Evolutionary conservation across 2,888 invertebrate species (phyloP), one percentile per base, ranked within the genome.

Genomic region (Metalampra italica): DNA sequence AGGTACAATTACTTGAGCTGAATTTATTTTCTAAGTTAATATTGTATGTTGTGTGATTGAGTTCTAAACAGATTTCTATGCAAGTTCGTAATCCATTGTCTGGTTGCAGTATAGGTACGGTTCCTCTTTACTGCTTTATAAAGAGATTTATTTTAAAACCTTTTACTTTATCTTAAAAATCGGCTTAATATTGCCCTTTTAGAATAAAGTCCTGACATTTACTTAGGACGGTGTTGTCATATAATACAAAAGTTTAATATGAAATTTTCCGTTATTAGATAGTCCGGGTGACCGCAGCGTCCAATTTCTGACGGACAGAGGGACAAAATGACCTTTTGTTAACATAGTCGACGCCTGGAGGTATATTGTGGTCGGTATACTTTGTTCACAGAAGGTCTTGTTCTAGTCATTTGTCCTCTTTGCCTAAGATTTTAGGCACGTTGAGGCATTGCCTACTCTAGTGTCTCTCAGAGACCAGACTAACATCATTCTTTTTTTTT

Each of bases 311-410:
- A 46, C 43, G 39, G 32, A 44, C 36, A 12, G 39, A 39, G 38
- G 50, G 43, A 46, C 50, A 42, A 43, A 42, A 43, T 46, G 46
- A 50, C 37, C 45, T 42, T 49, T 48, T 49, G 45, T 49, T 46
- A 45, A 41, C 45, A 22, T 32, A 46, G 43, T n/a, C 30, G 12
- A 14, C 30, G 43, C 43, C 43, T 43, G 43, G 15, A 43, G 43
- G 32, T 14, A 43, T 22, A 22, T 30, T 43, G 15, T 42, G 43
- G 43, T 43, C n/a, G 30, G 12, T 29, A 29, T n/a, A 22, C 13
- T 13, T 7, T 29, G 41, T n/a, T 42, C 7, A 15, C 15, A 29
- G 29, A n/a, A 43, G 43, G 13, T 32, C 43, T 32, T 29, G 14
- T 43, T 30, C 32, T 43, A 14, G 41, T 42, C 8, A 32, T 29